phyloP scores from a whole-genome alignment of 2,797 vertebrate species.

The Selene dorsalis region DNA sequence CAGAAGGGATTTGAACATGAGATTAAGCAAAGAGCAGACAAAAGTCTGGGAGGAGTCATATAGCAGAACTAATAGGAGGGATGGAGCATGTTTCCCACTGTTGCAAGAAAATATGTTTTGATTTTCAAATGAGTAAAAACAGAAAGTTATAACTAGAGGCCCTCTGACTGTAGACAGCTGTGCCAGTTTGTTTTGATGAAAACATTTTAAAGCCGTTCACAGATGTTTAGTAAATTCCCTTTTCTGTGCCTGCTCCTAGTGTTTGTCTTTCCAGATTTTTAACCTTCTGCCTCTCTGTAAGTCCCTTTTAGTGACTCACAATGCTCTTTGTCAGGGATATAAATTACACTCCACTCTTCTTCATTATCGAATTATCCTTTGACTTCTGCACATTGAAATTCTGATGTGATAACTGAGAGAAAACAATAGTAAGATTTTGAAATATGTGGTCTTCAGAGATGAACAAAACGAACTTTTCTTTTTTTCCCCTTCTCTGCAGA shows the following conservation, averaged over 20 bases:
- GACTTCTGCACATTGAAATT: slow-evolving; percentile 10
- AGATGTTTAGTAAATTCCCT: slow-evolving; percentile 73
- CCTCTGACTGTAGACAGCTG: slow-evolving; percentile 66
- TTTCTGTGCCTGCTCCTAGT: slow-evolving; percentile 43
- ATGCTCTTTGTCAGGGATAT: slow-evolving; percentile 33
- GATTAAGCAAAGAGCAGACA: slow-evolving; percentile 38
- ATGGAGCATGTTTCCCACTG: slow-evolving; percentile 54
- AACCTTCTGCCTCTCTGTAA: slow-evolving; percentile 28
- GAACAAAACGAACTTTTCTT: neutral
- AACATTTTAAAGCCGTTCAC: slow-evolving; percentile 68
- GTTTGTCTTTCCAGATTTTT: slow-evolving; percentile 56
- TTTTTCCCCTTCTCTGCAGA: too few relatives aligned
- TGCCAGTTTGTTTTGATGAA: slow-evolving; percentile 75
- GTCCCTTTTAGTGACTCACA: slow-evolving; percentile 31
- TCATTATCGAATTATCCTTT: slow-evolving; percentile 1
- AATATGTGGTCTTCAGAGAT: slow-evolving; percentile 3
- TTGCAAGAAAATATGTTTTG: slow-evolving; percentile 71
- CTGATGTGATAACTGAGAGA: slow-evolving; percentile 9
- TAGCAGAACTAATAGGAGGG: slow-evolving; percentile 61
- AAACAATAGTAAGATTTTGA: slow-evolving; percentile 19
- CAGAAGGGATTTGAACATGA: slow-evolving; percentile 20
- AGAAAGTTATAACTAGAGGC: slow-evolving; percentile 71
- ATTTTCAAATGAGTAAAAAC: slow-evolving; percentile 72
- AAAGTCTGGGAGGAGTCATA: slow-evolving; percentile 40
- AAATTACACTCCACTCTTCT: slow-evolving; percentile 17